Base-by-base conservation (phyloP, 2,888 invertebrate genomes). In the Tetranychus truncatus region DNA sequence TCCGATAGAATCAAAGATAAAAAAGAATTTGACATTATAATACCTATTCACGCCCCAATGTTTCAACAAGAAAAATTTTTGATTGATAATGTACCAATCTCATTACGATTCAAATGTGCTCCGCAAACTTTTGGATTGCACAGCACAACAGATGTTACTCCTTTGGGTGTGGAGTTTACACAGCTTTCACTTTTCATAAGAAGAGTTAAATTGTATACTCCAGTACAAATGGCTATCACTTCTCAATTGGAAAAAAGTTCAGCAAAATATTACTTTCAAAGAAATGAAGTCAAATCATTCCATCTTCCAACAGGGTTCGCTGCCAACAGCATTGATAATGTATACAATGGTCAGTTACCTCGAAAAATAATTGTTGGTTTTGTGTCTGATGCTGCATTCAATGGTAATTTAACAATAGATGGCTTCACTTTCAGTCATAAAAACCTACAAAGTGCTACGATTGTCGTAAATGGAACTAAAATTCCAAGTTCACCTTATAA, bases 261-360 rank as follows among this genome's bases (percentile, higher is more conserved):
- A 2, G 55, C 6, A 9, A 55, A 55, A 8, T 55, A 55, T 15
- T 55, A 55, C 7, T 55, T 55, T 55, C 55, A 55, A 15, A 9
- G 55, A 1, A 55, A 55, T 55, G 55, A 55, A 6, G 55, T 55
- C 2, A 55, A 55, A 55, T 55, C 55, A 55, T 55, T 15, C 2
- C 55, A 55, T 9, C 34, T 72, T 0, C 15, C 34, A 15, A 45
- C 1, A 6, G 72, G 45, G 2, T 21, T 45, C 3, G 45, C 34
- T 9, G 34, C 34, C 1, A 45, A 20, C 8, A 45, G n/a, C 5
- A 45, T 72, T 34, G 72, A 72, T 7, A 72, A 72, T 34, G 20
- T 72, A 15, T 20, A 21, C 34, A 72, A 20, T 72, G 72, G 72
- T 2, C 72, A 72, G n/a, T 24, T 72, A 45, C 72, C 72, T 5